Conservation (phyloP, 2,888 invertebrate genomes). For the Heliconius sara region DNA sequence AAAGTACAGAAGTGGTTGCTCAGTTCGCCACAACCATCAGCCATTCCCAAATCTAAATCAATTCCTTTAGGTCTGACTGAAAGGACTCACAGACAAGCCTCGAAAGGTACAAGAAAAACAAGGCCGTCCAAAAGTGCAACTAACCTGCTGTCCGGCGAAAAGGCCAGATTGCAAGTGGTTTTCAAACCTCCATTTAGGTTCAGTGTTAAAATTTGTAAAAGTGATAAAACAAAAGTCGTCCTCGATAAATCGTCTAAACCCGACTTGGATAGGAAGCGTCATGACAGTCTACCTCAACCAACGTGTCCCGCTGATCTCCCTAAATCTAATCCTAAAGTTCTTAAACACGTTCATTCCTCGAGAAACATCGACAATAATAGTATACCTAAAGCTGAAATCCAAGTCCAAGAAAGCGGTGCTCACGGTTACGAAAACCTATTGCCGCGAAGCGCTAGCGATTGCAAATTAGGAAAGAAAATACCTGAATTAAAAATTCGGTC, state of each 20-base stretch:
- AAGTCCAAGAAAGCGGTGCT: slow-evolving; percentile 57
- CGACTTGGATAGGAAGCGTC: slow-evolving; percentile 73
- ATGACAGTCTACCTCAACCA: slow-evolving; percentile 60
- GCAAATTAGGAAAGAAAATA: slow-evolving; percentile 68
- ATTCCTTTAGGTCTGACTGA: slow-evolving; percentile 90
- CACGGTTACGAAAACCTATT: slow-evolving; percentile 76
- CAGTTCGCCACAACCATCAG: slow-evolving; percentile 86
- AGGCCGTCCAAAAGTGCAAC: slow-evolving; percentile 88
- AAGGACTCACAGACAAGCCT: slow-evolving; percentile 71
- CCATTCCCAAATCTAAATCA: slow-evolving; percentile 92
- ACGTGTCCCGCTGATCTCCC: slow-evolving; percentile 59
- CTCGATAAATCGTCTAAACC: slow-evolving; percentile 84
- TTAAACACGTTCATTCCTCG: slow-evolving; percentile 66
- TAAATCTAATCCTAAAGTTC: slow-evolving; percentile 63
- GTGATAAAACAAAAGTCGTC: slow-evolving; percentile 86
- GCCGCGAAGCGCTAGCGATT: slow-evolving; percentile 77
- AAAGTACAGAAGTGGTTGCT: slow-evolving; percentile 95
- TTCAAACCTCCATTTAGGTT: slow-evolving; percentile 95
- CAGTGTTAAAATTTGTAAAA: slow-evolving; percentile 90
- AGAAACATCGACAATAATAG: slow-evolving; percentile 56
- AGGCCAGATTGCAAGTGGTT: slow-evolving; percentile 91
- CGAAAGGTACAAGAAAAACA: slow-evolving; percentile 82
- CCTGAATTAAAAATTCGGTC: slow-evolving; percentile 63
- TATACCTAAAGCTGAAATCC: slow-evolving; percentile 60
- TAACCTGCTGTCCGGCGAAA: slow-evolving; percentile 86